A percentile compares a stretch with the other conserved stretches of the same genome.
phyloP scores from a whole-genome alignment of 1,140 invertebrate species.

The Parasteatoda tepidariorum region DNA sequence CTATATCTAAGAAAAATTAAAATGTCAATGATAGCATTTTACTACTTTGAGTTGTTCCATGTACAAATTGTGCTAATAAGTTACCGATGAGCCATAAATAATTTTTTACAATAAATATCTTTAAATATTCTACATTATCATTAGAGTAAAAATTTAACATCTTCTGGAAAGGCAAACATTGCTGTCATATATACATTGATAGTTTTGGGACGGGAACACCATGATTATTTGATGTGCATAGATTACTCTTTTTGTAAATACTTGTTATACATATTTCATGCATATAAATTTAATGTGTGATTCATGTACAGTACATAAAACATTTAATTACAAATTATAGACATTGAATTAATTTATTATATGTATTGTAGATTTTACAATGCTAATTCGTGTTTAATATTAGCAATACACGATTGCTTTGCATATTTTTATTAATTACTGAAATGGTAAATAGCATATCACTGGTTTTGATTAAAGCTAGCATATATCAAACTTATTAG shows the following conservation, averaged over 20 bases:
- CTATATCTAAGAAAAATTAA: constrained; percentile 37
- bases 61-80: constrained; percentile 42
- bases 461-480: too few relatives aligned
- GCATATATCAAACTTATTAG: too few relatives aligned
- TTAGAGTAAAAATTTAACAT: constrained; percentile 30
- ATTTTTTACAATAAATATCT: background rate
- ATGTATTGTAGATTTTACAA: too few relatives aligned
- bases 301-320: background rate
- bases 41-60: constrained; percentile 49
- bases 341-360: too few relatives aligned
- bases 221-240: background rate
- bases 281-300: background rate
- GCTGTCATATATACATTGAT: background rate
- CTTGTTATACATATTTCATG: background rate
- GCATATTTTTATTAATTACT: too few relatives aligned
- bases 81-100: constrained; percentile 28
- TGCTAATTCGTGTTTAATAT: too few relatives aligned
- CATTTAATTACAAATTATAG: background rate
- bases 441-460: too few relatives aligned
- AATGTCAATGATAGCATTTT: constrained; percentile 7
- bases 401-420: too few relatives aligned
- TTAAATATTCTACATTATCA: constrained; percentile 20
- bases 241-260: background rate
- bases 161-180: constrained; percentile 49
- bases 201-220: constrained; percentile 26